phyloP scores from a whole-genome alignment of 2,888 invertebrate species.

The Archaeoteleia sp. region DNA sequence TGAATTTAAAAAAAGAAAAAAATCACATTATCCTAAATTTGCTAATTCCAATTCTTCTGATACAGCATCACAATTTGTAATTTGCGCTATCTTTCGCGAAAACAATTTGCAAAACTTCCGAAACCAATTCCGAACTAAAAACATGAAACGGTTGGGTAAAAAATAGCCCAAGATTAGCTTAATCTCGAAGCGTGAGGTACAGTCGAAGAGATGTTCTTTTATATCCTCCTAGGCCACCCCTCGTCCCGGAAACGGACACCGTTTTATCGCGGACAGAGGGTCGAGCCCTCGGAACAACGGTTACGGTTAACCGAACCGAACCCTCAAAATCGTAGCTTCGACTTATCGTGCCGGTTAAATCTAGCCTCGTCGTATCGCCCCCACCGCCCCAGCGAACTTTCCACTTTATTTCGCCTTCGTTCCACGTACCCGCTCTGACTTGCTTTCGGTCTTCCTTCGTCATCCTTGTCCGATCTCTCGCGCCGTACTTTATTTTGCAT shows the following conservation, averaged over 20 bases:
- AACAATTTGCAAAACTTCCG: too few relatives aligned
- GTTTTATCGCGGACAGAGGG: constrained; percentile 62
- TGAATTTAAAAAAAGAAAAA: too few relatives aligned
- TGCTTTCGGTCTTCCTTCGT: constrained; percentile 16
- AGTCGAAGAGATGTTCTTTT: constrained; percentile 22
- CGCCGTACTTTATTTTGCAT: constrained; percentile 18
- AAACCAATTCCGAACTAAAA: too few relatives aligned
- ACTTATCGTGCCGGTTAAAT: constrained; percentile 64
- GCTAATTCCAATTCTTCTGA: too few relatives aligned
- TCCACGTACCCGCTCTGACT: constrained; percentile 1
- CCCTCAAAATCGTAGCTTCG: constrained; percentile 63
- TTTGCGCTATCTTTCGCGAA: too few relatives aligned
- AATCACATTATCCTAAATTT: too few relatives aligned
- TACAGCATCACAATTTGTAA: too few relatives aligned
- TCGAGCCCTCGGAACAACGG: constrained; percentile 62
- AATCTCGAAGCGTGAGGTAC: constrained; percentile 19
- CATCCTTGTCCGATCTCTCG: constrained; percentile 26
- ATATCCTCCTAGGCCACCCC: constrained; percentile 22
- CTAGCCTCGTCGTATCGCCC: constrained; percentile 19
- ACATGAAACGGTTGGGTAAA: too few relatives aligned
- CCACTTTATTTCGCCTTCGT: constrained; percentile 40
- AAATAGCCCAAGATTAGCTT: constrained; percentile 27
- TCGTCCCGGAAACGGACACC: constrained; percentile 60
- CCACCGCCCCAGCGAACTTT: constrained; percentile 32
- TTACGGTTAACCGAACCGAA: constrained; percentile 66